These are phyloP conservation scores for Hesperophylax magnus DNA, from an alignment of 1,140 invertebrate species.

Conservation along the genomic window DNA sequence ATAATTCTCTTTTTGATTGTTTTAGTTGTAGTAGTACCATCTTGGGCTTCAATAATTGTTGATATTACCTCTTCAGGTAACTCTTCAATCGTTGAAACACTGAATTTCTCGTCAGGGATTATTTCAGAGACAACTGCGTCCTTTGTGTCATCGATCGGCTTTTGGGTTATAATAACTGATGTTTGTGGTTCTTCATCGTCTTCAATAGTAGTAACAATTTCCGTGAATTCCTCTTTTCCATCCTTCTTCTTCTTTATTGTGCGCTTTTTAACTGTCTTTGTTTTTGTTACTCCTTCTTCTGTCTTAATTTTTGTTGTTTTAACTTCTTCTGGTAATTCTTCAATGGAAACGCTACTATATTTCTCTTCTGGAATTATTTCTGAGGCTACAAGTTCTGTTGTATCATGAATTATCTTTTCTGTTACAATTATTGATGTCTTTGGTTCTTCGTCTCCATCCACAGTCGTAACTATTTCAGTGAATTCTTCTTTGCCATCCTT, in stretches of 20 bases:
- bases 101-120: not conserved
- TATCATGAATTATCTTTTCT: not conserved
- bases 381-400: not conserved
- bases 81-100: conserved; percentile 36
- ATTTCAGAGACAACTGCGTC: not conserved
- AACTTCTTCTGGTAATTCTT: conserved; percentile 49
- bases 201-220: conserved; percentile 52
- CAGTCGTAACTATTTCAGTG: not conserved
- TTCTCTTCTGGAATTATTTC: not conserved
- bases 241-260: conserved; percentile 36
- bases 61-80: conserved; percentile 39
- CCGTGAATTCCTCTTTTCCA: conserved; percentile 30
- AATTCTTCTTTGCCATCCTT: not conserved
- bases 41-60: not conserved
- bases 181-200: conserved; percentile 53
- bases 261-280: conserved; percentile 54
- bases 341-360: conserved; percentile 3
- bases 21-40: conserved; percentile 9
- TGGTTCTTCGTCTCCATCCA: not conserved
- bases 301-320: not conserved
- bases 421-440: not conserved
- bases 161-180: conserved; percentile 18
- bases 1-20: conserved; percentile 25
- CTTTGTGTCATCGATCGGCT: not conserved
- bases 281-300: not conserved